These are phyloP conservation scores for Nemurella pictetii DNA, from an alignment of 2,888 invertebrate species.

Conservation along the genomic window DNA sequence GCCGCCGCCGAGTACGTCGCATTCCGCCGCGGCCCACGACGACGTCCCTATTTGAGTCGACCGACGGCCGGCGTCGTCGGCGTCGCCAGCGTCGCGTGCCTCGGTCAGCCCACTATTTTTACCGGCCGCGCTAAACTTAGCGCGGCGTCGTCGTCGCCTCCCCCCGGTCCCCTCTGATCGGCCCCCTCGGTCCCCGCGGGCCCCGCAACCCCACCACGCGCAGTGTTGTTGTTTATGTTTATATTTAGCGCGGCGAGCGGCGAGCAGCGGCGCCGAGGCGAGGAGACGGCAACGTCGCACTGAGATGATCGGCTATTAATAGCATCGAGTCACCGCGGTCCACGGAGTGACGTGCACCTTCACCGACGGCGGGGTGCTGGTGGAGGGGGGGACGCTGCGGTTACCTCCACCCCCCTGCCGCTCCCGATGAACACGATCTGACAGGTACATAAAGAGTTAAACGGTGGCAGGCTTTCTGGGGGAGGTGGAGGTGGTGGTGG, in stretches of 20 bases:
- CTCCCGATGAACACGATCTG: background rate
- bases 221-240: conserved; percentile 34
- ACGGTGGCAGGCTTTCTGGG: background rate
- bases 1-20: background rate
- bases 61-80: background rate
- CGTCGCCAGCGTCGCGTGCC: no score
- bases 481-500: background rate
- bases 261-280: conserved; percentile 22
- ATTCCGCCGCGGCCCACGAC: background rate
- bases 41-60: background rate
- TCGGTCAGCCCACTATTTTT: conserved; percentile 16
- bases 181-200: background rate
- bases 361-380: conserved; percentile 2
- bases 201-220: background rate
- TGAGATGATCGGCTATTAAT: conserved; percentile 40
- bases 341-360: background rate
- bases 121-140: background rate
- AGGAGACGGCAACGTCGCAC: conserved; percentile 24
- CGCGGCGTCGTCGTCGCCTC: background rate
- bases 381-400: conserved; percentile 5
- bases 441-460: background rate
- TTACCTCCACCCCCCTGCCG: no score
- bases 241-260: conserved; percentile 31
- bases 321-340: conserved; percentile 33
- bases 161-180: no score